Base-by-base conservation (phyloP, 2,888 invertebrate species). In the Napeogenes inachia region DNA sequence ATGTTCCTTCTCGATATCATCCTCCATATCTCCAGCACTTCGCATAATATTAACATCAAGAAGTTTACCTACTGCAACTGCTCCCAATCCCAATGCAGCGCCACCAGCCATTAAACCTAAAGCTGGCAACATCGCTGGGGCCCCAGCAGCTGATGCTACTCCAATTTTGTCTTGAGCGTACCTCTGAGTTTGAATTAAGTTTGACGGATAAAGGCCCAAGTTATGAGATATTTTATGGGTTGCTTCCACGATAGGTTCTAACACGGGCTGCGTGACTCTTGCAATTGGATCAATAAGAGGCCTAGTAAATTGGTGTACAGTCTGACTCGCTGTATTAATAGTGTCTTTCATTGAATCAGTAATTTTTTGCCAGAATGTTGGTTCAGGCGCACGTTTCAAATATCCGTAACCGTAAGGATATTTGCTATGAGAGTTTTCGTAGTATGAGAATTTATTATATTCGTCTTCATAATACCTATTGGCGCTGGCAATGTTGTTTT, bases 21-120 rank as follows among this genome's bases (percentile, higher is more conserved):
- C 88, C 65, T 84, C 76, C 21, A 84, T 80, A 8, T 82, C 82
- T 50, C 85, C 87, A n/a, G 90, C 85, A 61, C 92, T 90, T 56
- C 92, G 92, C 82, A 93, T 89, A 21, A 93, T 81, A 71, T 93
- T 93, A 0, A 93, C 92, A 70, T 94, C 94, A 8, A 95, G 82
- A 64, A 94, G 92, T 68, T 95, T 91, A 8, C 95, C 95, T 64
- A 96, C 93, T 0, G 95, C 95, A 0, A 95, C 94, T 0, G 95
- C 95, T 4, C 95, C 95, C n/a, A 96, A 91, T 0, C 95, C 95
- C 33, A 96, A 81, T 2, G 96, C 96, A 0, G 96, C 95, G 13
- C 96, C 95, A n/a, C 95, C 95, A 10, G 95, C 95, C 74, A 96
- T 94, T 5, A 95, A 82, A 4, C 96, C 95, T 32, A 95, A 84